These are phyloP conservation scores for Xylota sylvarum DNA, from an alignment of 2,888 invertebrate species.

Conservation along the genomic window DNA sequence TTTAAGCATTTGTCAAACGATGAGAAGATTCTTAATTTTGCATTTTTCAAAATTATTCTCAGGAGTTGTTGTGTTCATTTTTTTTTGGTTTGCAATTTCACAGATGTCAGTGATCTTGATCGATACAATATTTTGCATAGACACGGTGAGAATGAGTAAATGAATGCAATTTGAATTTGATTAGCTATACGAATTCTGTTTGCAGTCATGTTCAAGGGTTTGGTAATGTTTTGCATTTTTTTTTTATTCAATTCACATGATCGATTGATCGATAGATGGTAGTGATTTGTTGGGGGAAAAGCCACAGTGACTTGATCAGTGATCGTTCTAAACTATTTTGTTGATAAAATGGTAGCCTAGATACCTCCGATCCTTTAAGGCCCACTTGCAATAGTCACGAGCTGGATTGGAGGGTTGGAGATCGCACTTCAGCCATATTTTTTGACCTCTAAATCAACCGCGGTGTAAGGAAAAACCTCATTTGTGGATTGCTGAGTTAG, in stretches of 20 bases:
- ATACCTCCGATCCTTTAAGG: no score
- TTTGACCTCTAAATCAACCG: no score
- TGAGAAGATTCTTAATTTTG: constrained; percentile 76
- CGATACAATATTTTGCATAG: constrained; percentile 47
- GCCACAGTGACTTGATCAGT: no score
- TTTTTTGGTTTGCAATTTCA: constrained; percentile 62
- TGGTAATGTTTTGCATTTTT: constrained; percentile 60
- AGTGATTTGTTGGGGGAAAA: no score
- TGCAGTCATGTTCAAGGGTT: constrained; percentile 10
- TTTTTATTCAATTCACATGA: constrained; percentile 8
- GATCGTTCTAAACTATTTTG: no score
- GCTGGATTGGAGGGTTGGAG: no score
- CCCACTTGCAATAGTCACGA: no score
- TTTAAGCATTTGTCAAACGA: constrained; percentile 64
- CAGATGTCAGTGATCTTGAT: constrained; percentile 71
- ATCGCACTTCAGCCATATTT: no score
- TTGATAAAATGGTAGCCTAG: no score
- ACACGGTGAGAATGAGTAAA: constrained; percentile 3
- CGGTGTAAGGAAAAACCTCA: no score
- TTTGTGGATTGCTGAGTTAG: no score
- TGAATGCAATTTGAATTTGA: constrained; percentile 69
- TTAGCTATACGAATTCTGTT: constrained; percentile 42
- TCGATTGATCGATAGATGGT: neutral
- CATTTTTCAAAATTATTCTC: constrained; percentile 64
- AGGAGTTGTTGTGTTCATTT: constrained; percentile 27